A percentile compares a stretch with the other conserved stretches of the same genome.
Conservation (phyloP, 2,797 vertebrate genomes). For the Taenioides sp. region DNA sequence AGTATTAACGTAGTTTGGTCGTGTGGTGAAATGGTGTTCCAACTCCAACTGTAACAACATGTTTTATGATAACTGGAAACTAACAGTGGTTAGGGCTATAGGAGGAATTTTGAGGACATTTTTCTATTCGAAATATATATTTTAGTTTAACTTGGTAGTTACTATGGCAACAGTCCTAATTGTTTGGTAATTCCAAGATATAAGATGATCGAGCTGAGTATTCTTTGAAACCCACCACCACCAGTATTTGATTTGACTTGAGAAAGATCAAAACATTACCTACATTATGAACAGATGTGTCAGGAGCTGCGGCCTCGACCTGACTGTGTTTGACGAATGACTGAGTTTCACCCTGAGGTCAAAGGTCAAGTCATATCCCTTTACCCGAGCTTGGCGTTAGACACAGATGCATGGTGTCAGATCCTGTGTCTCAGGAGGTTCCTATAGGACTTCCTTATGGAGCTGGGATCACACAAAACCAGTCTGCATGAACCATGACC, state of each 20-base stretch:
- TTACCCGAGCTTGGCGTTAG: slow-evolving; percentile 72
- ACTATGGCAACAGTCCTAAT: too few species aligned
- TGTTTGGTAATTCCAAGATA: too few species aligned
- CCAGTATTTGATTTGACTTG: slow-evolving; percentile 48
- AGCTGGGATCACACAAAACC: slow-evolving; percentile 38
- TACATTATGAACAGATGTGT: slow-evolving; percentile 76
- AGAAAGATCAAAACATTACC: slow-evolving; percentile 61
- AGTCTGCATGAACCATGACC: slow-evolving; percentile 50
- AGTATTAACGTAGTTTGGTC: too few species aligned
- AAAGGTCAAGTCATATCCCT: slow-evolving; percentile 71
- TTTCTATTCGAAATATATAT: too few species aligned
- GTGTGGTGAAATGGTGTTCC: too few species aligned
- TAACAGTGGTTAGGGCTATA: too few species aligned
- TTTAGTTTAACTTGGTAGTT: too few species aligned
- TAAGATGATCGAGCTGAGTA: slow-evolving; percentile 23
- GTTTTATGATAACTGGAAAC: too few species aligned
- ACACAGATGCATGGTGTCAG: slow-evolving; percentile 74
- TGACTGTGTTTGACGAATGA: slow-evolving; percentile 66
- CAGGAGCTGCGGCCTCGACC: slow-evolving; percentile 59
- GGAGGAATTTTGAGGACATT: too few species aligned
- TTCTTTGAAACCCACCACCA: slow-evolving; percentile 30
- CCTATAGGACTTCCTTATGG: slow-evolving; percentile 48
- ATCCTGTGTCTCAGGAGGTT: slow-evolving; percentile 53
- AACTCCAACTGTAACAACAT: too few species aligned
- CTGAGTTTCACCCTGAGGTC: slow-evolving; percentile 62